Percentiles rank a stretch among this genome's conserved stretches.
Evolutionary conservation across 2,113 vertebrate species (phyloP).

Genomic region (Lophotis ruficrista): DNA sequence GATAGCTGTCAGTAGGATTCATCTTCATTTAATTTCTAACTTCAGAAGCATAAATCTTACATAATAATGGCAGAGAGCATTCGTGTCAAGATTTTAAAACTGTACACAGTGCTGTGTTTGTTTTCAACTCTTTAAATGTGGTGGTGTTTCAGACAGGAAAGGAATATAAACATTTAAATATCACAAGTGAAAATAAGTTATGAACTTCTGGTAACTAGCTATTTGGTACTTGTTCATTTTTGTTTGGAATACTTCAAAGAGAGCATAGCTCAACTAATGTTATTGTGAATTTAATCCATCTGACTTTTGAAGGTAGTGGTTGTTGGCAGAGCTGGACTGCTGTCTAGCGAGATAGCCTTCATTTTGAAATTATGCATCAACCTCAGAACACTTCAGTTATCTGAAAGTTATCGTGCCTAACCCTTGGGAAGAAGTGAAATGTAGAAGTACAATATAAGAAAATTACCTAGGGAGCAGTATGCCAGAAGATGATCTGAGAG

Average conservation of each 20-base stretch:
- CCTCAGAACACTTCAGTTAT: not conserved
- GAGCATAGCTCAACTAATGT: not conserved
- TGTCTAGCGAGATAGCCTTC: not conserved
- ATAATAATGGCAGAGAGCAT: not conserved
- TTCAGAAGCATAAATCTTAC: not conserved
- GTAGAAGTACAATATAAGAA: not conserved
- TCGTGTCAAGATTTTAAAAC: not conserved
- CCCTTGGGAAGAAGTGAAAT: not conserved
- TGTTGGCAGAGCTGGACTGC: not conserved
- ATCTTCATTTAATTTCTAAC: not conserved
- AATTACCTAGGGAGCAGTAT: not conserved
- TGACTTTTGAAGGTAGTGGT: not conserved
- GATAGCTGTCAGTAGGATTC: not conserved
- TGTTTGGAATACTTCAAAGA: not conserved
- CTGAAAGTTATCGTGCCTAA: not conserved
- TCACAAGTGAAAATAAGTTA: not conserved
- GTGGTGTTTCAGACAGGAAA: not conserved
- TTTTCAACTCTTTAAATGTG: not conserved
- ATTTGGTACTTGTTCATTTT: not conserved
- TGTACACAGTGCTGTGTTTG: accelerated
- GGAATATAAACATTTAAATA: not conserved
- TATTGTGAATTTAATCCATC: not conserved
- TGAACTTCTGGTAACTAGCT: not conserved
- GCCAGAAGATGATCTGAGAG: not conserved
- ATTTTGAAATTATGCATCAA: not conserved